phyloP scores from a whole-genome alignment of 1,140 invertebrate genomes.

The Tribolium madens region DNA sequence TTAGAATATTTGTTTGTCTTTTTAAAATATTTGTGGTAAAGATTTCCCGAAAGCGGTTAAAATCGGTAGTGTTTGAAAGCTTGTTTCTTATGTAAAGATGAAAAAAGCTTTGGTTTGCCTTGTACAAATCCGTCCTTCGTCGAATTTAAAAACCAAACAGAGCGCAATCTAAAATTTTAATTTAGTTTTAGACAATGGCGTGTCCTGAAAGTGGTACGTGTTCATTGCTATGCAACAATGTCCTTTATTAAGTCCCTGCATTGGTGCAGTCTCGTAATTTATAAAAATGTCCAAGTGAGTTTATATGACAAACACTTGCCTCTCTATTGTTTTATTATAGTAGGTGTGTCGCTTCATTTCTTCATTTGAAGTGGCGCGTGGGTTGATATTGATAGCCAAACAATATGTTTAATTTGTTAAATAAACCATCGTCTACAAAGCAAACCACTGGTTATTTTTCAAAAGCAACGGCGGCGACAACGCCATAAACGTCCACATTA shows the following conservation, averaged over 20 bases:
- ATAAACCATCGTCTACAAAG: slow-evolving; percentile 34
- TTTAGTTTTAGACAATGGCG: slow-evolving; percentile 24
- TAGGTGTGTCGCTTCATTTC: slow-evolving; percentile 45
- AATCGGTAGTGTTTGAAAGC: slow-evolving; percentile 18
- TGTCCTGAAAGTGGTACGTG: slow-evolving; percentile 15
- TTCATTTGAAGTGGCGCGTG: slow-evolving; percentile 28
- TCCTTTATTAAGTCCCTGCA: slow-evolving; percentile 22
- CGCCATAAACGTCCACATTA: slow-evolving; percentile 34
- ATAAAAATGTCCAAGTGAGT: slow-evolving; percentile 22
- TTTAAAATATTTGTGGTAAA: too few relatives aligned
- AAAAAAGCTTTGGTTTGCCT: neutral
- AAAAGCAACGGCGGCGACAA: slow-evolving; percentile 23
- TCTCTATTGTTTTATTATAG: slow-evolving; percentile 43
- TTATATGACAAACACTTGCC: slow-evolving; percentile 42
- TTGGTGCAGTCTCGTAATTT: slow-evolving; percentile 24
- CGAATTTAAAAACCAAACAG: slow-evolving; percentile 25
- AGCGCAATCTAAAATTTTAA: slow-evolving; percentile 27
- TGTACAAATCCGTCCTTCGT: slow-evolving; percentile 23
- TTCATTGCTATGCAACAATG: slow-evolving; percentile 34
- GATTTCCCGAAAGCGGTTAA: neutral
- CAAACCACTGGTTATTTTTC: slow-evolving; percentile 37
- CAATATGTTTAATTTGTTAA: slow-evolving; percentile 47
- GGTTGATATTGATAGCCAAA: slow-evolving; percentile 44
- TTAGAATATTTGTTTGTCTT: too few relatives aligned
- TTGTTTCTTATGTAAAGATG: slow-evolving; percentile 6